Percentiles rank a stretch among this genome's conserved stretches.
Evolutionary conservation across 2,797 vertebrate genomes (phyloP).

Genomic region (Alectoris magna): DNA sequence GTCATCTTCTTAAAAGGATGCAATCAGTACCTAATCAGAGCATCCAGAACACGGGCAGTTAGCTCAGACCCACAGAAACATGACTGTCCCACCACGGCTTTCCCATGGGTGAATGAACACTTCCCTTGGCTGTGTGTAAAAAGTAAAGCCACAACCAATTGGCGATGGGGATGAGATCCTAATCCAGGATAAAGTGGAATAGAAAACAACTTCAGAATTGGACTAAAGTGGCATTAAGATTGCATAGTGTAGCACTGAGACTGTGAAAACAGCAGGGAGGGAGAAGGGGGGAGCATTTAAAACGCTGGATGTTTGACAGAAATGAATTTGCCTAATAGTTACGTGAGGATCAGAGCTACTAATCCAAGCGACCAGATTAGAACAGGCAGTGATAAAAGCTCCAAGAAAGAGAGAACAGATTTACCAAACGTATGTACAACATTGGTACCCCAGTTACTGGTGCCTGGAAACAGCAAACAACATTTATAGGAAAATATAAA

Average conservation of each 20-base stretch:
- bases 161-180: neutral
- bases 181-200: conserved; percentile 25
- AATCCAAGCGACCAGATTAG: conserved; percentile 42
- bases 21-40: neutral
- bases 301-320: conserved; percentile 35
- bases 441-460: neutral
- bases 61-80: neutral
- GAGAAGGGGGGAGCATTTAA: neutral
- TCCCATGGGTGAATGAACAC: neutral
- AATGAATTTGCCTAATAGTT: conserved; percentile 35
- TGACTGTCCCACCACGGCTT: neutral
- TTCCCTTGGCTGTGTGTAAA: neutral
- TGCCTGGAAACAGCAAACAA: neutral
- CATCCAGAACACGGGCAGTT: fast-evolving
- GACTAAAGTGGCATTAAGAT: conserved; percentile 39
- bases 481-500: neutral
- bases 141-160: neutral
- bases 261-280: neutral
- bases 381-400: neutral
- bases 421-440: conserved; percentile 13
- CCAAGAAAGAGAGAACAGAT: neutral
- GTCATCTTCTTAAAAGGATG: neutral
- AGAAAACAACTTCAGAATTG: conserved; percentile 41
- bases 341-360: conserved; percentile 20
- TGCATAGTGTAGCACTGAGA: neutral